Percentiles rank a stretch among this genome's conserved stretches.
phyloP scores from a whole-genome alignment of 2,113 vertebrate genomes.

The Diphyllodes magnificus region DNA sequence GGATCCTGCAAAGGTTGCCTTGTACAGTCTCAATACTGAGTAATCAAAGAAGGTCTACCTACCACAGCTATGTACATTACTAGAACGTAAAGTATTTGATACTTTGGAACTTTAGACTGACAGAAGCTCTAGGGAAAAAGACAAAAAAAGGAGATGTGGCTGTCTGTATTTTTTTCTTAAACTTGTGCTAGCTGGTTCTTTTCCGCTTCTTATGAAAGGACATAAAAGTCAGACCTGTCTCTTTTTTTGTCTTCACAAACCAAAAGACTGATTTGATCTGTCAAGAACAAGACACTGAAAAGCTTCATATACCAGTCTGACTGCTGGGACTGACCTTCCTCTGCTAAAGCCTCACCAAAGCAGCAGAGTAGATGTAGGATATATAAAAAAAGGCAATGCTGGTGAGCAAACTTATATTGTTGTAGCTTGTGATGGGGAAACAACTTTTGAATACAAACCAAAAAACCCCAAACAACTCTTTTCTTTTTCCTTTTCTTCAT shows the following conservation, averaged over 20 bases:
- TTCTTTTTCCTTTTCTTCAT: too few species aligned
- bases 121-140: background rate
- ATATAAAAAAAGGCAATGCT: background rate
- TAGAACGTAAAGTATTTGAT: background rate
- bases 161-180: background rate
- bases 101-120: background rate
- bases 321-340: background rate
- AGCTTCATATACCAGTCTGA: background rate
- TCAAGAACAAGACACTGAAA: background rate
- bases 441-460: background rate
- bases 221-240: background rate
- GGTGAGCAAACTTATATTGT: background rate
- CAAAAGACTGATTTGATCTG: background rate
- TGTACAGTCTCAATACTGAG: background rate
- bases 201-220: background rate
- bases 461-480: background rate
- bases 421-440: background rate
- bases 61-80: background rate
- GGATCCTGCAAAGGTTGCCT: background rate
- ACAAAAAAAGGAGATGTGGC: background rate
- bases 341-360: background rate
- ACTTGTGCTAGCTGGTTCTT: background rate
- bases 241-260: background rate
- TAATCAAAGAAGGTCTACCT: background rate
- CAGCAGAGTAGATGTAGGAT: background rate